A percentile compares a stretch with the other conserved stretches of the same genome.
Conservation (phyloP, 1,140 invertebrate species). For the Trigoniulus corallinus region DNA sequence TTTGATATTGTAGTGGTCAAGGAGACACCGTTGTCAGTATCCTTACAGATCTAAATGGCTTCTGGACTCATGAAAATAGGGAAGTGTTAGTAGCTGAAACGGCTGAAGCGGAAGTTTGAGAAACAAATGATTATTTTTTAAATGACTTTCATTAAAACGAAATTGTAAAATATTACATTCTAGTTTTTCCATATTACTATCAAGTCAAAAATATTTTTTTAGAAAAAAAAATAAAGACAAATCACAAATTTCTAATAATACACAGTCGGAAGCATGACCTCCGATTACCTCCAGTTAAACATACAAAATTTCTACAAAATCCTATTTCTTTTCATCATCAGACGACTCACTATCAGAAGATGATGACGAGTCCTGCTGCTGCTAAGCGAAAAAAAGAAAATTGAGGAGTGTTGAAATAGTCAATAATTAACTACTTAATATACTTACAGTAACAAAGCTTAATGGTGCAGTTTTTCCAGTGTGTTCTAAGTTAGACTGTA, state of each 20-base stretch:
- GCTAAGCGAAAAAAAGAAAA: too few relatives aligned
- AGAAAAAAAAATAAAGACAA: not conserved
- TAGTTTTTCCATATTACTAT: too few relatives aligned
- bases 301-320: not conserved
- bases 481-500: not conserved
- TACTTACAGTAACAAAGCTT: not conserved
- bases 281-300: not conserved
- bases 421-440: not conserved
- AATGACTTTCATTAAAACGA: too few relatives aligned
- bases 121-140: not conserved
- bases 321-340: not conserved
- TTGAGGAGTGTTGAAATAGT: too few relatives aligned
- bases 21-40: constrained; percentile 87
- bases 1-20: constrained; percentile 48
- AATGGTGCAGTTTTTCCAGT: not conserved
- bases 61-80: constrained; percentile 89
- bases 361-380: not conserved
- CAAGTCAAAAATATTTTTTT: too few relatives aligned
- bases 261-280: not conserved
- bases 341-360: not conserved
- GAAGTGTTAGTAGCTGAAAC: constrained; percentile 38
- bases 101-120: constrained; percentile 9
- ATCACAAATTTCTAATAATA: not conserved
- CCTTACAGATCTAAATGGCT: constrained; percentile 87
- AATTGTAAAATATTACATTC: too few relatives aligned